Evolutionary conservation across 2,888 invertebrate species (phyloP), one percentile per base, ranked within the genome.

Genomic region (Miltochrista miniata): DNA sequence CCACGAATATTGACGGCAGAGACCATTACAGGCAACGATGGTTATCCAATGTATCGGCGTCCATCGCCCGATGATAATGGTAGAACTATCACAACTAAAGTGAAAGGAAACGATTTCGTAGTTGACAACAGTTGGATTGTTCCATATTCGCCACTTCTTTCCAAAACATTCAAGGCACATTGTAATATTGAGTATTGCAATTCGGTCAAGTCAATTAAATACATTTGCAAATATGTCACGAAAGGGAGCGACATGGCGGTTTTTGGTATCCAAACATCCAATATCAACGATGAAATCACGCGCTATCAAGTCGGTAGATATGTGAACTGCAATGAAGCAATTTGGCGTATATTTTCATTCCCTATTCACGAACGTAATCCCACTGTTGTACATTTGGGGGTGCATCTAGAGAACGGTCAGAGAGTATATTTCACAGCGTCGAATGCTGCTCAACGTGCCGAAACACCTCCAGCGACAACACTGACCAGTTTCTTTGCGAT

Each of bases 1-100:
- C n/a, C n/a, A n/a, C n/a, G n/a, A n/a, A n/a, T n/a, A n/a, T n/a
- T n/a, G n/a, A n/a, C n/a, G n/a, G n/a, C n/a, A n/a, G n/a, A n/a
- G n/a, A n/a, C n/a, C n/a, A n/a, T n/a, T n/a, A n/a, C n/a, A n/a
- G n/a, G n/a, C n/a, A n/a, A 45, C 13, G 36, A 45, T 37, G 59
- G 59, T 37, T 65, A 67, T 53, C 64, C 65, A 51, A 8, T 64
- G 1, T 64, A 66, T 64, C 58, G 64, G 46, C 63, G 66, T 1
- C 33, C 64, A 56, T 64, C 63, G 7, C 42, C 38, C 30, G 65
- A 37, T 48, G 59, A 68, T 46, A 59, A 56, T 58, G 65, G 66
- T 50, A 53, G 12, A 52, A 51, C 62, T 51, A 56, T 51, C 58
- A 51, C 54, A 48, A 51, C 65, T 35, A 65, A 66, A 58, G 10